Evolutionary conservation across 2,888 invertebrate genomes (phyloP).

Genomic region (Parochlus steinenii): DNA sequence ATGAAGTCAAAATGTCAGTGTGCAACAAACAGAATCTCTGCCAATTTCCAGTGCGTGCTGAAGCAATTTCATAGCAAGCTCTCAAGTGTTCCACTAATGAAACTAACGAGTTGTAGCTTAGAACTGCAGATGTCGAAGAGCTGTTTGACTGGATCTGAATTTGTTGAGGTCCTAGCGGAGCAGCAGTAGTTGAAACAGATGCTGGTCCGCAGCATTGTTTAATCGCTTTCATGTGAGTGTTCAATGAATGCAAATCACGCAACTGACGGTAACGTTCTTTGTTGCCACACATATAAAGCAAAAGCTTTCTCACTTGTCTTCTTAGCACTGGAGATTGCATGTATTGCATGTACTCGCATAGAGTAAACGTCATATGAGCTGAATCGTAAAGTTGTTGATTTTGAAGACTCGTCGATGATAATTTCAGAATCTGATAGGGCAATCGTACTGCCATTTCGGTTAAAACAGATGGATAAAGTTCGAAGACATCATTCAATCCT

Average conservation of each 20-base stretch:
- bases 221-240: constrained; percentile 67
- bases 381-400: constrained; percentile 20
- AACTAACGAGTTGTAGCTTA: constrained; percentile 82
- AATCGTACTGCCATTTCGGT: constrained; percentile 88
- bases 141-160: too few relatives aligned
- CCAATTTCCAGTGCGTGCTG: constrained; percentile 87
- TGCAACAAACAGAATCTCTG: constrained; percentile 69
- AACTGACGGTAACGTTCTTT: constrained; percentile 90
- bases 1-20: constrained; percentile 57
- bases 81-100: constrained; percentile 89
- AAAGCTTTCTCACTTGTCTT: constrained; percentile 79
- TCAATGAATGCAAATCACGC: constrained; percentile 83
- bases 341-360: constrained; percentile 93
- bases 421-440: constrained; percentile 67
- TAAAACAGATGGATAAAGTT: constrained; percentile 82
- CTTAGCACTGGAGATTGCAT: constrained; percentile 67
- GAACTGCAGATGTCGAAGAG: constrained; percentile 26
- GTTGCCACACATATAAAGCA: constrained; percentile 84
- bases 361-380: constrained; percentile 39
- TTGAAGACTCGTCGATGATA: constrained; percentile 22
- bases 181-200: too few relatives aligned
- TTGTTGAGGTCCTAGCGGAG: neutral
- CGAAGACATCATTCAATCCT: constrained; percentile 85
- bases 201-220: constrained; percentile 28
- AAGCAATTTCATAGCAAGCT: constrained; percentile 83